Base-by-base conservation (phyloP, 1,140 invertebrate species). In the Papilio polyxenes region DNA sequence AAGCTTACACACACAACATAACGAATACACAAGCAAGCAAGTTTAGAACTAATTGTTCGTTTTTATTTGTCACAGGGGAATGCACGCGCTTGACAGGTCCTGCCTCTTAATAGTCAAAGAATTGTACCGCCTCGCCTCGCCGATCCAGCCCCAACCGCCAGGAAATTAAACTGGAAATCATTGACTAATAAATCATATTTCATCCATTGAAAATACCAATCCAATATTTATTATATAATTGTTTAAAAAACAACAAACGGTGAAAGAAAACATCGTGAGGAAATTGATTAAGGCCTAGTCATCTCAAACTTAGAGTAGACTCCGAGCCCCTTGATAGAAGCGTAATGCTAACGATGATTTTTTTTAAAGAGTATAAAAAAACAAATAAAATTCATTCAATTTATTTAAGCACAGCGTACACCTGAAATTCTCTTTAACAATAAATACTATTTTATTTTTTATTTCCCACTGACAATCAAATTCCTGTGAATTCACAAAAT, bases 91-190 rank as follows among this genome's bases (percentile, higher is more conserved):
- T 20, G 56, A 59, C 56, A 59, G n/a, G 17, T 59, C 56, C 56
- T 20, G n/a, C n/a, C 56, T 20, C 6, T 20, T 59, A 59, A 20
- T 20, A 59, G 8, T 59, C 56, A 59, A 59, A 10, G 56, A n/a
- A 23, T 23, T 69, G 31, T 69, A 72, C 31, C 23, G 11, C 11
- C 31, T 59, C 65, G 65, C 65, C 65, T 37, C 23, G 31, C 65
- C 5, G 31, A 7, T 9, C 23, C 23, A 10, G 23, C 15, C 65
- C 6, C n/a, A 40, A 37, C 13, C 37, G 31, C 11, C 23, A 72
- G 65, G 31, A 72, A 40, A 72, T 72, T 40, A 72, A 72, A 72
- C 65, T 40, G 31, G 65, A 72, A 37, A 72, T 72, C 65, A 72
- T 72, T 40, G 37, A 31, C 13, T 13, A 72, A 72, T 72, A 72